Evolutionary conservation across 2,888 invertebrate species (phyloP).

Genomic region (Himalopsyche tibetana): DNA sequence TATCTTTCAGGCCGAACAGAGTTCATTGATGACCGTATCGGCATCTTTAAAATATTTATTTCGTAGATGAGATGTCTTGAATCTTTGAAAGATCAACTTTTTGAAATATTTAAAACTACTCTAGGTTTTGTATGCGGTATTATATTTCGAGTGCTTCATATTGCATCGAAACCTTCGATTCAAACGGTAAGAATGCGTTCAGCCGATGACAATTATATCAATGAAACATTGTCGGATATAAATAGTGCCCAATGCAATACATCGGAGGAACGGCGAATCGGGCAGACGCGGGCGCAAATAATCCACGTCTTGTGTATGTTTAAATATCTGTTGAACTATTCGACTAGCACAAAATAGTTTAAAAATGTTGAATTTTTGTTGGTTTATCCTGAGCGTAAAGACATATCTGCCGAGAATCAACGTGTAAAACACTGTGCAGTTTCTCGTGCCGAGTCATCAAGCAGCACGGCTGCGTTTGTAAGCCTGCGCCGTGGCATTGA

Average conservation of each 20-base stretch:
- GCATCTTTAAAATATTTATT: neutral
- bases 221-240: neutral
- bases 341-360: conserved; percentile 39
- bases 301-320: conserved; percentile 15
- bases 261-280: neutral
- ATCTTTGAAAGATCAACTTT: conserved; percentile 4
- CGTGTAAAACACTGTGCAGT: conserved; percentile 22
- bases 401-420: conserved; percentile 6
- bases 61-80: neutral
- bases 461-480: neutral
- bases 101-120: neutral
- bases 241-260: conserved; percentile 4
- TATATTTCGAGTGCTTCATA: neutral
- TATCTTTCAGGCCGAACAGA: neutral
- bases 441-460: neutral
- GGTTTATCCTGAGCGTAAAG: neutral
- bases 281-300: neutral
- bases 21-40: neutral
- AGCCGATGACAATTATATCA: neutral
- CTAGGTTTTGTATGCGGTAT: too few relatives aligned
- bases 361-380: neutral
- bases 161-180: neutral
- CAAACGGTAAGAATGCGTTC: neutral
- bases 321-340: conserved; percentile 10
- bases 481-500: neutral